Evolutionary conservation across 2,888 invertebrate species (phyloP).

Genomic region (Galeruca laticollis): DNA sequence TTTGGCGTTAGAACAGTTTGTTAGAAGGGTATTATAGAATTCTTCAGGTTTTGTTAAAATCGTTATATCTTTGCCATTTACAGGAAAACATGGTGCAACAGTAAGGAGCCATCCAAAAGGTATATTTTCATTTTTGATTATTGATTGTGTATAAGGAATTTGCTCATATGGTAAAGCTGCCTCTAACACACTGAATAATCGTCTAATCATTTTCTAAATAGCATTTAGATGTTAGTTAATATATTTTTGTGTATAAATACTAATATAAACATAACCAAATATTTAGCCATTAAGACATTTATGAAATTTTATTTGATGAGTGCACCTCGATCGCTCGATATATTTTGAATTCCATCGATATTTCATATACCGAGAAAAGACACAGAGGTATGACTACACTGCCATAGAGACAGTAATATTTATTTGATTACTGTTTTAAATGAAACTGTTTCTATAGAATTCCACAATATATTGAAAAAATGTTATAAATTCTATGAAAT

Average conservation of each 20-base stretch:
- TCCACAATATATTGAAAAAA: too few species aligned
- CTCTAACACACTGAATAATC: conserved; percentile 61
- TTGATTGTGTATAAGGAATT: conserved; percentile 57
- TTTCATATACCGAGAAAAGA: too few species aligned
- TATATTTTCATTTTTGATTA: conserved; percentile 58
- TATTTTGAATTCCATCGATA: too few species aligned
- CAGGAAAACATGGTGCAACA: conserved; percentile 77
- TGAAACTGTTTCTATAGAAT: too few species aligned
- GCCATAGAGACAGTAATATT: too few species aligned
- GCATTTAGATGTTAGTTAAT: neutral
- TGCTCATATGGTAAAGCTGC: conserved; percentile 55
- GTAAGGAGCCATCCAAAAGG: conserved; percentile 71
- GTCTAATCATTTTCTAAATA: conserved; percentile 59
- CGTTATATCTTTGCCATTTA: conserved; percentile 76
- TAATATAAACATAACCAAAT: neutral
- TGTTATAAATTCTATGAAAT: too few species aligned
- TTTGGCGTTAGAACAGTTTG: conserved; percentile 76
- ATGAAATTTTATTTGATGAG: too few species aligned
- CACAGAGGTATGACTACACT: too few species aligned
- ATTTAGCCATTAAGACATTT: neutral
- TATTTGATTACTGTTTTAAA: too few species aligned
- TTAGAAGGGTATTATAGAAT: conserved; percentile 81
- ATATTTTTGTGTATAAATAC: neutral
- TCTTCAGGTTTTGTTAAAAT: conserved; percentile 81
- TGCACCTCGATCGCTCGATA: too few species aligned